Percentiles rank a stretch among this genome's conserved stretches.
Evolutionary conservation across 2,797 vertebrate species (phyloP).

Genomic region (Sebastiscus albofasciatus): DNA sequence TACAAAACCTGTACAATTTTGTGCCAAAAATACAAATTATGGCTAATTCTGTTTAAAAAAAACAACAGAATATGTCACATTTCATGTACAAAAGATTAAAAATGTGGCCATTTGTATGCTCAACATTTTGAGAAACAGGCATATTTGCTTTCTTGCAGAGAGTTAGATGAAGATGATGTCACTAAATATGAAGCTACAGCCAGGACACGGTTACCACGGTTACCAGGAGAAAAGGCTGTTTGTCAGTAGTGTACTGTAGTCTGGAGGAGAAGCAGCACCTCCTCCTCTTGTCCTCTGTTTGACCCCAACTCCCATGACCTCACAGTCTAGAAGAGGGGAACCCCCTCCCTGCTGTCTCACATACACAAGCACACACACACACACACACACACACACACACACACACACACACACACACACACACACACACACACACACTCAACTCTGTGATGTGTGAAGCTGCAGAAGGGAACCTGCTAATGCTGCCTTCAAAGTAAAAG

Average conservation of each 20-base stretch:
- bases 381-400: not conserved
- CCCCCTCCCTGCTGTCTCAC: not conserved
- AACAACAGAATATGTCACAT: too few species aligned
- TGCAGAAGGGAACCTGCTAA: not conserved
- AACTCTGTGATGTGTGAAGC: not conserved
- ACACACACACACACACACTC: not conserved
- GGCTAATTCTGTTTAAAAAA: too few species aligned
- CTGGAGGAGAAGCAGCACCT: not conserved
- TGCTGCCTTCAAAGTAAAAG: constrained; percentile 43
- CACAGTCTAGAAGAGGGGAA: not conserved
- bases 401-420: not conserved
- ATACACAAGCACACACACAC: not conserved
- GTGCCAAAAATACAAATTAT: too few species aligned
- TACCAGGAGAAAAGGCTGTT: too few species aligned
- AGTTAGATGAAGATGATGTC: too few species aligned
- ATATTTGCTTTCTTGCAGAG: not conserved
- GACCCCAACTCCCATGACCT: constrained; percentile 37
- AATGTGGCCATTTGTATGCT: too few species aligned
- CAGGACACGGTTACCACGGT: not conserved
- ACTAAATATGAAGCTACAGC: not conserved
- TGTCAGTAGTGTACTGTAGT: not conserved
- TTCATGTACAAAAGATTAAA: too few species aligned
- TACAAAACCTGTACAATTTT: too few species aligned
- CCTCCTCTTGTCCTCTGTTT: constrained; percentile 55
- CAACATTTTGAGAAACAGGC: not conserved